Evolutionary conservation across 2,113 vertebrate species (phyloP), one percentile per base, ranked within the genome.

Genomic region (Gorsachius goisagi): DNA sequence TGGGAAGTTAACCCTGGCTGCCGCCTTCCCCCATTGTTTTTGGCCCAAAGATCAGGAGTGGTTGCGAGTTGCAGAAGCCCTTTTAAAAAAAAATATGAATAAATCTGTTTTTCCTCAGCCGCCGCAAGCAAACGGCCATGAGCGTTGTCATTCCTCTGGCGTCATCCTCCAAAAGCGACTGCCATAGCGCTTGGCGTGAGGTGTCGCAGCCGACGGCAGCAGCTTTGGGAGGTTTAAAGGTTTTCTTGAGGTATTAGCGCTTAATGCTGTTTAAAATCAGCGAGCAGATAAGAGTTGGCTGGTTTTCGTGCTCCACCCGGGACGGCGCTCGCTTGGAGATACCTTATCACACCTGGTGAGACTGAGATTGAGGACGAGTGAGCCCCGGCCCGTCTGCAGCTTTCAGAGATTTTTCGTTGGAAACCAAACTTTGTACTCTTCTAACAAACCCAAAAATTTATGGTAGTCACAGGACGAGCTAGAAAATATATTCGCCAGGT

Each of bases 131-230:
- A 5, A 1, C 1, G 11, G 8, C 28, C 4, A 3, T 1, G 39
- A 41, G 60, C 5, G 1, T 4, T 1, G 3, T 5, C 5, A 1
- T 27, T 59, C 2, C 18, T 7, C 13, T 4, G 49, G 24, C 6
- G 1, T 6, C 4, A 1, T 6, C 49, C n/a, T 7, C 67, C n/a
- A 13, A 27, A n/a, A 52, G 64, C 28, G 1, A 4, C 0, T 5
- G 26, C 16, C 3, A 1, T 18, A 19, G 79, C 1, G 0, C 35
- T 11, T 18, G 0, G 0, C 17, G 7, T 6, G 24, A 24, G 60
- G 50, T 1, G 0, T 4, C 2, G 4, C 5, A 1, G 55, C 60
- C 4, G 1, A 6, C 2, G 4, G 47, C 0, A 1, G n/a, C 21
- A 8, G 14, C 17, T 32, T 19, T 0, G 3, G 33, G 12, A 9